These are phyloP conservation scores for Strigamia crassipes DNA, from an alignment of 2,888 invertebrate genomes.

Conservation along the genomic window DNA sequence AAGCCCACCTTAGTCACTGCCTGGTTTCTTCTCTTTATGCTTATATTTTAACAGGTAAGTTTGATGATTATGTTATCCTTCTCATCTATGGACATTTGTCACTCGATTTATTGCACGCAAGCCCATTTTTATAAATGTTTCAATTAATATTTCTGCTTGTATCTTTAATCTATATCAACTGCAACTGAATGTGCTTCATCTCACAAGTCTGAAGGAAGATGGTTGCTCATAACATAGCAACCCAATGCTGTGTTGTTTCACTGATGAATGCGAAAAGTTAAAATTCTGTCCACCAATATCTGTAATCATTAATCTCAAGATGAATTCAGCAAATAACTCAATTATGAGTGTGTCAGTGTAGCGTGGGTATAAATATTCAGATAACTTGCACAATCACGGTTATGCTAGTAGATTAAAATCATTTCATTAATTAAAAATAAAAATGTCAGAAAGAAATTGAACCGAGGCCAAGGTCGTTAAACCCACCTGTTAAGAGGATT, in stretches of 20 bases:
- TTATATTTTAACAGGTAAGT: background rate
- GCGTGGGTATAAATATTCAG: background rate
- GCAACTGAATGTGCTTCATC: background rate
- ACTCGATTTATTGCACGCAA: background rate
- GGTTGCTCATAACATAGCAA: background rate
- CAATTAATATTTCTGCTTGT: background rate
- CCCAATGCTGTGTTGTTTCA: background rate
- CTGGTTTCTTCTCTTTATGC: slow-evolving; percentile 4
- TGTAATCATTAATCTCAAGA: background rate
- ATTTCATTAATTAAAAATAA: too few relatives aligned
- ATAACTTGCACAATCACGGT: too few relatives aligned
- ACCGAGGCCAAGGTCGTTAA: background rate
- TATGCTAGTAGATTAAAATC: too few relatives aligned
- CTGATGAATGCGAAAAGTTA: background rate
- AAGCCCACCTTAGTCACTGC: slow-evolving; percentile 21
- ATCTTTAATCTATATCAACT: background rate
- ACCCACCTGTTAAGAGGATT: background rate
- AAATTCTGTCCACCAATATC: background rate
- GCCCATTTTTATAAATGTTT: background rate
- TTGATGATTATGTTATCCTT: background rate
- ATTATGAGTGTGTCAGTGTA: background rate
- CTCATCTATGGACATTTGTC: background rate
- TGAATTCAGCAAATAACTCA: background rate
- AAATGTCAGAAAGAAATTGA: too few relatives aligned
- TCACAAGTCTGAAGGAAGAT: background rate